A percentile compares a stretch with the other conserved stretches of the same genome.
Evolutionary conservation across 2,797 vertebrate species (phyloP).

Genomic region (Prionace glauca): DNA sequence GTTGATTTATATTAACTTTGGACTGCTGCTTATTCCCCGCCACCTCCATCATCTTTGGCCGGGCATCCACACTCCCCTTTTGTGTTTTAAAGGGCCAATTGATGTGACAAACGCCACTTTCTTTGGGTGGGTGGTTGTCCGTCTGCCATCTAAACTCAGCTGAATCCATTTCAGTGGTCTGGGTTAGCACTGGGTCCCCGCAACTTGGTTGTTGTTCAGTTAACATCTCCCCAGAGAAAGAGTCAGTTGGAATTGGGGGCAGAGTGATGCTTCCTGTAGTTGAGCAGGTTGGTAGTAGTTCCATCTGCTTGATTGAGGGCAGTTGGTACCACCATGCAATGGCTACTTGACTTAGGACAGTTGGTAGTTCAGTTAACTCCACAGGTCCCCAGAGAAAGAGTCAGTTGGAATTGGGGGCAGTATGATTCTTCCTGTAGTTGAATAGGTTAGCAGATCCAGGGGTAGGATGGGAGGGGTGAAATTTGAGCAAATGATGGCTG

Average conservation of each 20-base stretch:
- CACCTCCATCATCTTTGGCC: not conserved
- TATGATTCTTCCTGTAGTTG: not conserved
- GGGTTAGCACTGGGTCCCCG: not conserved
- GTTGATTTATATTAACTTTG: not conserved
- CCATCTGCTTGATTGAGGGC: not conserved
- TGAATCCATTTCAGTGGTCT: not conserved
- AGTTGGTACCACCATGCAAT: not conserved
- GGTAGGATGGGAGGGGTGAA: too few relatives aligned
- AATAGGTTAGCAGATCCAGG: not conserved
- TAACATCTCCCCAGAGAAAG: not conserved
- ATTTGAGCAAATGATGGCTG: not conserved
- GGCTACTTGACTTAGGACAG: too few relatives aligned
- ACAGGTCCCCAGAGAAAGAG: too few relatives aligned
- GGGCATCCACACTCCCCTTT: too few relatives aligned
- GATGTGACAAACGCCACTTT: too few relatives aligned
- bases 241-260: not conserved
- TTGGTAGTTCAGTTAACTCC: too few relatives aligned
- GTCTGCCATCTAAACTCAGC: not conserved
- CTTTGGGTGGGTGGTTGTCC: not conserved
- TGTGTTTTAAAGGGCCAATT: not conserved
- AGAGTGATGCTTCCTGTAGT: too few relatives aligned
- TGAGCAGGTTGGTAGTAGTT: too few relatives aligned
- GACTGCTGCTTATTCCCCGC: fast-evolving
- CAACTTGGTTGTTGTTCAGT: not conserved
- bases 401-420: too few relatives aligned